Evolutionary conservation across 2,113 vertebrate genomes (phyloP).

Genomic region (Mirza zaza): DNA sequence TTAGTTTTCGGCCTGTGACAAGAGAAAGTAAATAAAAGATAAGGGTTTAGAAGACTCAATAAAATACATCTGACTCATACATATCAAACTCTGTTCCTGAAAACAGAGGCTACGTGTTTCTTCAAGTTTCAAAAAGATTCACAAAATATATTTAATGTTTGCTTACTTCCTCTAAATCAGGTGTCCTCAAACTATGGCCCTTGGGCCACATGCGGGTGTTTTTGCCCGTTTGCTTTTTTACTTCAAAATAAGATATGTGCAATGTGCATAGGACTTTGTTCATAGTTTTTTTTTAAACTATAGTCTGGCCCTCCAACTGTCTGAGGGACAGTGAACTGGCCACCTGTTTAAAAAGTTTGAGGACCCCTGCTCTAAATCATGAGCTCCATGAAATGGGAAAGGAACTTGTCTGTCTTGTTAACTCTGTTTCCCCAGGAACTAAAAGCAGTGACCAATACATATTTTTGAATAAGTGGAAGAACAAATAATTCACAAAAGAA

Average conservation of each 20-base stretch:
- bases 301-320: no score
- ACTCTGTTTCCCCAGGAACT: neutral
- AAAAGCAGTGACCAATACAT: neutral
- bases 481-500: neutral
- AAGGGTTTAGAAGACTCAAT: neutral
- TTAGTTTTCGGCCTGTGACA: neutral
- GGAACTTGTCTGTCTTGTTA: neutral
- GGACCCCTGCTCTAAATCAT: neutral
- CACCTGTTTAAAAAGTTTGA: no score
- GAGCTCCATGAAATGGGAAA: neutral
- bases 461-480: neutral
- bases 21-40: neutral
- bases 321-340: no score
- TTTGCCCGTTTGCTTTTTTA: no score
- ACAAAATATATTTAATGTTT: neutral
- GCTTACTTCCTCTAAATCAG: neutral
- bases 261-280: no score
- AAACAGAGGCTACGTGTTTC: neutral
- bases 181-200: no score
- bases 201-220: no score
- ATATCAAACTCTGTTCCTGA: neutral
- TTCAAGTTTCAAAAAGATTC: conserved; percentile 17
- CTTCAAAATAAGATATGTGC: no score
- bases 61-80: neutral
- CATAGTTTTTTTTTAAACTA: no score